Base-by-base conservation (phyloP, 37 sponge, comb jelly and placozoan species). In the Lycopodina hypogea region DNA sequence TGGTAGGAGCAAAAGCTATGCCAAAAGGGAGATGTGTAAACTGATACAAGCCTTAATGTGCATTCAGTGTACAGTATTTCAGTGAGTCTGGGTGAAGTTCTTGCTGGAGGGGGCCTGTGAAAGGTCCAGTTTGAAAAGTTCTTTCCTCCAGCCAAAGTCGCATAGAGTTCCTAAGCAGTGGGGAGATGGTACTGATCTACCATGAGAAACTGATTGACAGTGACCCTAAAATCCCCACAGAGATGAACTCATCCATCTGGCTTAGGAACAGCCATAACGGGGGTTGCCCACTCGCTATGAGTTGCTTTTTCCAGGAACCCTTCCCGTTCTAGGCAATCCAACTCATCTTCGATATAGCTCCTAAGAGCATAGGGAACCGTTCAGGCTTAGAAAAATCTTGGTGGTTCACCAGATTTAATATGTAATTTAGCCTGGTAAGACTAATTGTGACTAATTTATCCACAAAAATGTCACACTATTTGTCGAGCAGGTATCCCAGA, bases 241-340 rank as follows among this genome's bases (percentile, higher is more conserved):
- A 61, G 14, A 35, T 82, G 51, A 0, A 76, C 40, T 22, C 39
- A 36, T 17, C 78, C 73, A 68, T 87, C 78, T 18, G 48, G 64
- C 55, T 87, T 87, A 17, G 72, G 61, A 22, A 81, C 88, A 11
- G 78, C 58, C 6, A 87, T 82, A 70, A 87, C 59, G 4, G 88
- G 82, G 22, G 88, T 61, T 29, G 82, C 82, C 88, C 82, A 87
- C 66, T 87, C 82, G 30, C 75, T 73, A 67, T 75, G 69, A 2
- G 64, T 64, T 1, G 75, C 70, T 29, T 3, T 29, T 28, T 74
- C 60, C 3, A 79, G 28, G 21, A 80, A 26, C 35, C 81, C 77
- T 40, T 51, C 81, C n/a, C 34, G 22, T 48, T 83, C 76, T 52
- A 83, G 55, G 14, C 68, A 56, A 18, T 65, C 51, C 32, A 83